Base-by-base conservation (phyloP, 2,797 vertebrate species). In the Muraenolepis orangiensis region DNA sequence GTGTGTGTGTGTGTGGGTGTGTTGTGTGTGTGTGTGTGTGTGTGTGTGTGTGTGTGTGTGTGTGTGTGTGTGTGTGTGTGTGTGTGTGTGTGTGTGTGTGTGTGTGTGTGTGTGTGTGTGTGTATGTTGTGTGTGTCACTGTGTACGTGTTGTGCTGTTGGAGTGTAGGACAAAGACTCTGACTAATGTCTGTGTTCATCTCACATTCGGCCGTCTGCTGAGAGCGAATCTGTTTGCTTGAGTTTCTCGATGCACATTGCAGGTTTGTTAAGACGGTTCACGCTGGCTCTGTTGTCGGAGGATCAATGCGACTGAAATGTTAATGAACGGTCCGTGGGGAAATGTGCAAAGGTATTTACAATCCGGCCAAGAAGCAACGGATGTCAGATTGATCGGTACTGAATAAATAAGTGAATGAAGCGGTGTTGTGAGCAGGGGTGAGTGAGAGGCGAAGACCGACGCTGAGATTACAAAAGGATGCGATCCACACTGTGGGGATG, bases 11-110 rank as follows among this genome's bases (percentile, higher is more conserved):
- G n/a, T n/a, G n/a, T n/a, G n/a, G n/a, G n/a, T n/a, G n/a, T n/a
- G n/a, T n/a, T n/a, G 84, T 82, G 87, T 88, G 78, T 85, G 76
- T 86, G 78, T 82, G 57, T 32, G 57, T 51, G 46, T 16, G 46
- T 51, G 46, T 16, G 46, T n/a, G 32, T 51, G 18, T 51, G 46
- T 51, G 46, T 51, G 46, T 51, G 14, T 51, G 46, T 51, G 16
- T 51, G 46, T 51, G n/a, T 42, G 46, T 51, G 46, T 51, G 46
- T 51, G 46, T 16, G 16, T 20, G 6, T 51, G 46, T 51, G 46
- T 51, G 20, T 18, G 46, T 51, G 46, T 51, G 84, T 82, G 87
- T 88, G 78, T 85, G 76, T 86, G 78, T 82, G 57, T 32, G 57
- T 51, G 46, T 16, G 46, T 51, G 46, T 16, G 46, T n/a, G 32